Base-by-base conservation (phyloP, 2,888 invertebrate genomes). In the Tinea semifulvella region DNA sequence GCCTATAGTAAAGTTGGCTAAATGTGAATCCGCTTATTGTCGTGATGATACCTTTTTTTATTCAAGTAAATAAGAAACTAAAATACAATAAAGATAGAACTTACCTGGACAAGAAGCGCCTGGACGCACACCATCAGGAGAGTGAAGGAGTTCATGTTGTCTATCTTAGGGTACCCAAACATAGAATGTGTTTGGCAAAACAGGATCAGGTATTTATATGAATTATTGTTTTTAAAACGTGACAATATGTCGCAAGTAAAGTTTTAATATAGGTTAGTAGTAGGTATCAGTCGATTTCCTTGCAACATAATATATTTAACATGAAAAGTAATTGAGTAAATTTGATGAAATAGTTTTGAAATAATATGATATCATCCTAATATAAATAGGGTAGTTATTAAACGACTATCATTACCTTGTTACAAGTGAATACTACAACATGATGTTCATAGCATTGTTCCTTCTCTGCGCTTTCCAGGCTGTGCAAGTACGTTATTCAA, bases 101-200 rank as follows among this genome's bases (percentile, higher is more conserved):
- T 48, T 49, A 55, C 55, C 50, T 53, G 50, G 5, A 50, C 20
- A 13, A 53, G 26, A 8, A 53, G 11, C 3, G 48, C 47, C 11
- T 47, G 46, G 16, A 50, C 55, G 42, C 51, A 52, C 5, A 53
- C 16, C 22, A 43, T 10, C n/a, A 43, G 7, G 35, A 43, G 22
- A 20, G 20, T 8, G 18, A 43, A 43, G 6, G 31, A 27, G 4
- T 17, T 22, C 46, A 46, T 46, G 22, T 36, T 46, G 19, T 2
- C 10, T 16, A 7, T 5, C 6, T 22, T 22, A 22, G n/a, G n/a
- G n/a, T n/a, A n/a, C n/a, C n/a, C n/a, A n/a, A n/a, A n/a, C n/a
- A n/a, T n/a, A n/a, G n/a, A n/a, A n/a, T n/a, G n/a, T n/a, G n/a
- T n/a, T n/a, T n/a, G n/a, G n/a, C n/a, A n/a, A n/a, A n/a, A n/a